Evolutionary conservation across 2,888 invertebrate species (phyloP).

Genomic region (Oscheius onirici): DNA sequence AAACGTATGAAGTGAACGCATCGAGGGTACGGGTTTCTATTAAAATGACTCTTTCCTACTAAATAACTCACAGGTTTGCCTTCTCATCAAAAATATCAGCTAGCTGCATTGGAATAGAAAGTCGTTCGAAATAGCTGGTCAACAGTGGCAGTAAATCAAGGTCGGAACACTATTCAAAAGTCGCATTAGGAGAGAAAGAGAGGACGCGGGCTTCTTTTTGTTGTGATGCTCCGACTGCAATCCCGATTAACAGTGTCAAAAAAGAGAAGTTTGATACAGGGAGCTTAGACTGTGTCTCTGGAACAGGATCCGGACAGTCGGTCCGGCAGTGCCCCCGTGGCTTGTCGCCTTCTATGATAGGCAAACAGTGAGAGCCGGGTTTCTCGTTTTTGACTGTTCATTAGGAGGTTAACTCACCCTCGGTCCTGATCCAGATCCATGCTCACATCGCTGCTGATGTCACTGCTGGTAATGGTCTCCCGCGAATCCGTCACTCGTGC

Average conservation of each 20-base stretch:
- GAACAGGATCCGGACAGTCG: conserved; percentile 1
- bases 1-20: too few species aligned
- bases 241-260: too few species aligned
- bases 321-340: conserved; percentile 5
- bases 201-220: too few species aligned
- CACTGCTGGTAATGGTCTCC: conserved; percentile 18
- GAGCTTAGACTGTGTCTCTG: neutral
- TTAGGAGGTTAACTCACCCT: conserved; percentile 4
- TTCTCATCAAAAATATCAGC: neutral
- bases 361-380: conserved; percentile 18
- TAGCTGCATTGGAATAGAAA: neutral
- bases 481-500: conserved; percentile 29
- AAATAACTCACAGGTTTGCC: too few species aligned
- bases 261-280: conserved; percentile 3
- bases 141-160: neutral
- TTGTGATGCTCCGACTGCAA: too few species aligned
- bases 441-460: conserved; percentile 30
- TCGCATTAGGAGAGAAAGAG: too few species aligned
- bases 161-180: neutral
- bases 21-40: too few species aligned
- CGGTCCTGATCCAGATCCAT: conserved; percentile 21
- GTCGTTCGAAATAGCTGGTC: neutral
- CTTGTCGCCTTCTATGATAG: conserved; percentile 24
- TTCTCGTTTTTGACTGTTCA: neutral
- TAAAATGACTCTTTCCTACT: too few species aligned